Base-by-base conservation (phyloP, 2,797 vertebrate species). In the Helicolenus hilgendorfi region DNA sequence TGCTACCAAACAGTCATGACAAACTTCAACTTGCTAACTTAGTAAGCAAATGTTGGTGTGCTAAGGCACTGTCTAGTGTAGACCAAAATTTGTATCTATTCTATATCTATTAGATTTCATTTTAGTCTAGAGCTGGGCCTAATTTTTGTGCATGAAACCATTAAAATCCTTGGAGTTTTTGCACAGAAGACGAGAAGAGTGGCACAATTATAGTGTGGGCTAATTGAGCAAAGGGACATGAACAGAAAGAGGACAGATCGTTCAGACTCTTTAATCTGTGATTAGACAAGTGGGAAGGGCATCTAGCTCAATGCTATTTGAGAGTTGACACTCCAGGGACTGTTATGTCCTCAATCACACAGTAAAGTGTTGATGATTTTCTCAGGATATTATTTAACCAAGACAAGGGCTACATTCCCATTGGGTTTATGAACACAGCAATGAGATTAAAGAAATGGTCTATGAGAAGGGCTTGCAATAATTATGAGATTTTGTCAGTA, bases 241-340 rank as follows among this genome's bases (percentile, higher is more conserved):
- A 20, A 76, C 75, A 71, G 22, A 79, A 83, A 68, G n/a, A 53
- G 67, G 84, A 58, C 86, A 92, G 84, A 92, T 84, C 87, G 88
- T 90, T 88, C 72, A 86, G 87, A 76, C 84, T 60, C 20, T 55
- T 93, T 95, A 92, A 95, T 95, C 92, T 91, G 78, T 86, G 94
- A 94, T 96, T 92, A 94, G 86, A 90, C 60, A 63, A 88, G 77
- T 84, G 77, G 83, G 77, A 70, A 72, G 70, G 76, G 59, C 77
- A 69, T 81, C 62, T 31, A 83, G 68, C 64, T 83, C 72, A 24
- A 10, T 72, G 85, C 77, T 85, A 74, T 90, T 79, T 65, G 59
- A 85, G 72, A 83, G 71, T 11, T 77, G 33, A 88, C 78, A 79
- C 79, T 79, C 15, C n/a, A 76, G 22, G 70, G 69, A 79, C 75